Conservation (phyloP, 2,797 vertebrate genomes). For the Tragelaphus oryx region DNA sequence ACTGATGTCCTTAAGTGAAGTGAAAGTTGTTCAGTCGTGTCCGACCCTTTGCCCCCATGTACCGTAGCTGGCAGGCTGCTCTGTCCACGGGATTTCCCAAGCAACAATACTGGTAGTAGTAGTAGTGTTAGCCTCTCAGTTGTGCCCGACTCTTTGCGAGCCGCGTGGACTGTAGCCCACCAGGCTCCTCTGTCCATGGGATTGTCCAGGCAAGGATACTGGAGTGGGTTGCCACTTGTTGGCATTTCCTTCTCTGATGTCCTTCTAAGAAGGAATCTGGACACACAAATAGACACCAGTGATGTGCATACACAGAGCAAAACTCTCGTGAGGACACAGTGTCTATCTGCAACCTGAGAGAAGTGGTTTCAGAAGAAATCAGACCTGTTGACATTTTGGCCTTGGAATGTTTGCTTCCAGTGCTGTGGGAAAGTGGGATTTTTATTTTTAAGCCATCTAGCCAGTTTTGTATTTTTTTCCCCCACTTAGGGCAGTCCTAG, state of each 20-base stretch:
- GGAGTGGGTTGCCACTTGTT: not conserved
- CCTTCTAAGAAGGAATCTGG: not conserved
- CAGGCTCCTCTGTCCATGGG: not conserved
- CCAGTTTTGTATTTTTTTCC: not conserved
- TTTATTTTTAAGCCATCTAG: not conserved
- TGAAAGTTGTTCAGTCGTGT: not conserved
- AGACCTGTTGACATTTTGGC: not conserved
- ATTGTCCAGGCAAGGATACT: not conserved
- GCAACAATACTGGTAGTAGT: not conserved
- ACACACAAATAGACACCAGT: not conserved
- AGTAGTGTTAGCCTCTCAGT: not conserved
- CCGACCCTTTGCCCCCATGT: not conserved
- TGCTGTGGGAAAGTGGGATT: not conserved
- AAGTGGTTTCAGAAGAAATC: not conserved
- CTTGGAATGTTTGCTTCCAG: not conserved
- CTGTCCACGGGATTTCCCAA: not conserved
- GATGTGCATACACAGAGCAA: not conserved
- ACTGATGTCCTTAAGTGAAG: not conserved
- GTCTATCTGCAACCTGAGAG: not conserved
- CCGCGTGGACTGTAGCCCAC: not conserved
- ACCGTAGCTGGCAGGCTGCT: not conserved
- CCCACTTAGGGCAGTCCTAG: not conserved
- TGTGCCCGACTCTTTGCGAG: accelerated
- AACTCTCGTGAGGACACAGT: not conserved
- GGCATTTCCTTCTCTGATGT: not conserved